These are phyloP conservation scores for Peromyscus aztecus DNA, from an alignment of 2,797 vertebrate genomes.

Conservation along the genomic window DNA sequence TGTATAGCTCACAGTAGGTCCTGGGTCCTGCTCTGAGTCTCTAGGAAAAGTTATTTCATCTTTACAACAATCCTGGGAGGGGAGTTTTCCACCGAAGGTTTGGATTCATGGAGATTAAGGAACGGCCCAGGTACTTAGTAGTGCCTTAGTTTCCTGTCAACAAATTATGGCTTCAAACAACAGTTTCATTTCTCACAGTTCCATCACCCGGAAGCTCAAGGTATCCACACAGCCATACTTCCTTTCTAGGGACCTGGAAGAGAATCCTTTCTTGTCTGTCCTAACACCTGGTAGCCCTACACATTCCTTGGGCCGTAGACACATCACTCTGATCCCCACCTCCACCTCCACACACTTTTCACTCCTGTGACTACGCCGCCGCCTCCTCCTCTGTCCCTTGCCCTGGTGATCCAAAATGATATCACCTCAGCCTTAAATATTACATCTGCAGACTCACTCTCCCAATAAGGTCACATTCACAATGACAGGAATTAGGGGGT, in stretches of 20 bases:
- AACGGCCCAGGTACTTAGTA: not conserved
- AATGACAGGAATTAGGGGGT: not conserved
- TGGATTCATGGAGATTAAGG: not conserved
- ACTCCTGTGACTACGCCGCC: not conserved
- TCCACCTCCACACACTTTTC: not conserved
- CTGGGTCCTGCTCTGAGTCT: not conserved
- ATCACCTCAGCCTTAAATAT: not conserved
- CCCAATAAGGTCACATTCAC: not conserved
- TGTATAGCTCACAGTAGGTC: too few relatives aligned
- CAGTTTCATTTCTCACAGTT: not conserved
- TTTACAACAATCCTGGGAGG: not conserved
- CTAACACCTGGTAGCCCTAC: not conserved
- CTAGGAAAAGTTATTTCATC: not conserved
- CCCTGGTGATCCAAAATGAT: not conserved
- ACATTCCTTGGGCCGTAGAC: not conserved
- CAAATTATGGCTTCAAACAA: conserved; percentile 12
- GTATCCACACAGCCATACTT: not conserved
- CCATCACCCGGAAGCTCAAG: not conserved
- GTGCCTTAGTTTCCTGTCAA: not conserved
- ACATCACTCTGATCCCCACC: not conserved
- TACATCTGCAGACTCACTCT: not conserved
- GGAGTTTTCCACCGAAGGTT: not conserved
- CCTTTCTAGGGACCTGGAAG: not conserved
- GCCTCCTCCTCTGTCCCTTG: not conserved
- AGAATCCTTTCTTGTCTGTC: not conserved